Percentiles rank a stretch among this genome's conserved stretches.
Conservation (phyloP, 1,140 invertebrate genomes). For the Dendrolimus kikuchii region DNA sequence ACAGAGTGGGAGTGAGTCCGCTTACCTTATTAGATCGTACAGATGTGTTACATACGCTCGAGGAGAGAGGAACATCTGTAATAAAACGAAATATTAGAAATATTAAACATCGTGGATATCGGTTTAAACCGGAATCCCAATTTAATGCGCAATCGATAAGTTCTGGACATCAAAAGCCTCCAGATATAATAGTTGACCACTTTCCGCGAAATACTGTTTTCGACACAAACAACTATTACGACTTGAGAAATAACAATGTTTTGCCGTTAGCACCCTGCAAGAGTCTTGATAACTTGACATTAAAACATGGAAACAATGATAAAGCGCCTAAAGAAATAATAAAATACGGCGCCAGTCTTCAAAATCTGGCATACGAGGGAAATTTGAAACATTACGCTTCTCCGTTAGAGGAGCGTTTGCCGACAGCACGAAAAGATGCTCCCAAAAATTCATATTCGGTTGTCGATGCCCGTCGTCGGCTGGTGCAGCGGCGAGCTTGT, state of each 20-base stretch:
- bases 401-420: conserved; percentile 31
- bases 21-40: conserved; percentile 34
- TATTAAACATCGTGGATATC: conserved; percentile 50
- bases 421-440: conserved; percentile 29
- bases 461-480: conserved; percentile 41
- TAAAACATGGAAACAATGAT: conserved; percentile 31
- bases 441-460: conserved; percentile 55
- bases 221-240: conserved; percentile 51
- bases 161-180: conserved; percentile 22
- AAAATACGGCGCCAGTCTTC: conserved; percentile 51
- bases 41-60: conserved; percentile 44
- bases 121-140: conserved; percentile 31
- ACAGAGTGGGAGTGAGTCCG: conserved; percentile 53
- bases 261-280: conserved; percentile 47
- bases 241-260: conserved; percentile 56
- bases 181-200: conserved; percentile 42
- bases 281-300: conserved; percentile 59
- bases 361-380: conserved; percentile 52
- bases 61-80: conserved; percentile 51
- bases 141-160: conserved; percentile 3
- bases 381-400: conserved; percentile 52
- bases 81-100: conserved; percentile 63
- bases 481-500: conserved; percentile 34
- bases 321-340: conserved; percentile 31
- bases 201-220: conserved; percentile 45